Percentiles rank a stretch among this genome's conserved stretches.
Conservation (phyloP, 1,140 invertebrate genomes). For the Elysia chlorotica region DNA sequence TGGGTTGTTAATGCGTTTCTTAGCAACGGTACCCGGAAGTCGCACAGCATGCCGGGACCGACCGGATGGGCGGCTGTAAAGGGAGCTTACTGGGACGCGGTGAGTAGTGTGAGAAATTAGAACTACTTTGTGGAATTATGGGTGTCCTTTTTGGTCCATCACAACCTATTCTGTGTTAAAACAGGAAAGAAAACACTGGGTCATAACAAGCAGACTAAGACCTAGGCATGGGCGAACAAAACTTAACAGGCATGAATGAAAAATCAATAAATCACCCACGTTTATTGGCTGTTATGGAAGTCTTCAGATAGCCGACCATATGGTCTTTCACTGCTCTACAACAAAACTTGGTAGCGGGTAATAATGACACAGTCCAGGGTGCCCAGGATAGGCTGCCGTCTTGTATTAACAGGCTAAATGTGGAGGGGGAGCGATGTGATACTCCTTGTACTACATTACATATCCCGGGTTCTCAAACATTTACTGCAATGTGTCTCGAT, state of each 20-base stretch:
- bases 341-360: too few relatives aligned
- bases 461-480: too few relatives aligned
- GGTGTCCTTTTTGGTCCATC: not conserved
- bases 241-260: not conserved
- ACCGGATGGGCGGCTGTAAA: constrained; percentile 50
- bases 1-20: constrained; percentile 49
- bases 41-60: constrained; percentile 28
- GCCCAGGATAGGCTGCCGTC: too few relatives aligned
- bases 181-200: not conserved
- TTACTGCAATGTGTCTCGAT: too few relatives aligned
- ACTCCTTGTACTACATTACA: too few relatives aligned
- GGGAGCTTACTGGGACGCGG: constrained; percentile 51
- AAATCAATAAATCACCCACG: not conserved
- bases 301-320: too few relatives aligned
- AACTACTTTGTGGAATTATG: not conserved
- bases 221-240: not conserved
- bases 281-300: too few relatives aligned
- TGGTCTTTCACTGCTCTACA: too few relatives aligned
- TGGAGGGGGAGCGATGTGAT: too few relatives aligned
- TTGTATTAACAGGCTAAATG: too few relatives aligned
- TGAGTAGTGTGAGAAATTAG: constrained; percentile 20
- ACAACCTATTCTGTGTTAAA: not conserved
- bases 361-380: too few relatives aligned
- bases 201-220: not conserved
- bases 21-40: constrained; percentile 24